These are phyloP conservation scores for Drosophila takahashii DNA, from an alignment of 1,140 invertebrate genomes.

Conservation along the genomic window DNA sequence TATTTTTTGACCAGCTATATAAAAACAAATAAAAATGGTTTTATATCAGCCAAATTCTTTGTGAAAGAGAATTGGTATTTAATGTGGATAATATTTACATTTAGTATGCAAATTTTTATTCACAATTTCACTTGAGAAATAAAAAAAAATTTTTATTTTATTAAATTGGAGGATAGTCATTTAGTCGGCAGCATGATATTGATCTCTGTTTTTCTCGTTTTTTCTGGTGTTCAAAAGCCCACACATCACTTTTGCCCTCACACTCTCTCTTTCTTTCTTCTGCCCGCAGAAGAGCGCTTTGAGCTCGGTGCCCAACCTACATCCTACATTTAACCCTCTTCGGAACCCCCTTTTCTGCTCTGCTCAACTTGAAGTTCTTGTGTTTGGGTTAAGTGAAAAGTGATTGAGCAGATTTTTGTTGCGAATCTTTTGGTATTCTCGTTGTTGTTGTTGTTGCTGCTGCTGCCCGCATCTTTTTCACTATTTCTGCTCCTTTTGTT, in stretches of 20 bases:
- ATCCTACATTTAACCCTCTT: background rate
- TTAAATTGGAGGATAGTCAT: background rate
- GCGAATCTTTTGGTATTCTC: conserved; percentile 70
- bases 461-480: conserved; percentile 56
- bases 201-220: conserved; percentile 46
- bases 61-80: too few relatives aligned
- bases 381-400: conserved; percentile 83
- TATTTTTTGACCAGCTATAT: background rate
- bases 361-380: conserved; percentile 76
- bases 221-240: conserved; percentile 71
- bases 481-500: conserved; percentile 42
- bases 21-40: too few relatives aligned
- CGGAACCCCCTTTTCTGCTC: background rate
- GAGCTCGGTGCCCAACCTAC: background rate
- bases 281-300: conserved; percentile 16
- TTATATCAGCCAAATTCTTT: too few relatives aligned
- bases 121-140: too few relatives aligned
- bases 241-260: conserved; percentile 73
- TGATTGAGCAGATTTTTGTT: conserved; percentile 82
- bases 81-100: too few relatives aligned
- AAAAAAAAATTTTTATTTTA: background rate
- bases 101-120: too few relatives aligned
- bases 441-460: conserved; percentile 39
- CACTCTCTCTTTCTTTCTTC: conserved; percentile 20
- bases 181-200: background rate